Conservation (phyloP, 92 coral and sea anemone species). For the Zoanthus solanderi region DNA sequence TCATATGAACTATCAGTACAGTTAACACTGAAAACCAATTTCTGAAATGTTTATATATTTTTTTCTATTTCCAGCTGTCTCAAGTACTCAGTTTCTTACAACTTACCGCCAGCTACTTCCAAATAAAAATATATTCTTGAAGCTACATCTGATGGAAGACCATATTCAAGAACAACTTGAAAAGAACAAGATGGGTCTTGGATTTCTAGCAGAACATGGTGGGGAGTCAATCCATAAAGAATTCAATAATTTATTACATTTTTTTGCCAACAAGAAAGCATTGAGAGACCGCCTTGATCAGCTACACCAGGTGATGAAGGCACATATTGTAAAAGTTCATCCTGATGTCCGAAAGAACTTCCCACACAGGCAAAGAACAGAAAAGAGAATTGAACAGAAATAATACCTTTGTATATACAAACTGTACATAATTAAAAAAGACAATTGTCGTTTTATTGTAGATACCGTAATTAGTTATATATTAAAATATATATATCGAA, state of each 20-base stretch:
- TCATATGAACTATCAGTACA: slow-evolving; percentile 3
- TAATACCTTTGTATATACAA: background rate
- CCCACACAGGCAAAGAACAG: background rate
- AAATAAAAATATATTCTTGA: background rate
- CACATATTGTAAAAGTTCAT: slow-evolving; percentile 13
- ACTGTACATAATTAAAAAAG: background rate
- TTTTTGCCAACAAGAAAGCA: background rate
- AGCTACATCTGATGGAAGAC: slow-evolving; percentile 11
- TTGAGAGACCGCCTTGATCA: background rate
- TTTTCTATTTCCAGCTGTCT: background rate
- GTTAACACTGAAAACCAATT: background rate
- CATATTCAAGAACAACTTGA: background rate
- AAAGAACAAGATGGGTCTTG: slow-evolving; percentile 15
- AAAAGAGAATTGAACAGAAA: background rate
- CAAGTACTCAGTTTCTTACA: background rate
- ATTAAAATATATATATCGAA: background rate
- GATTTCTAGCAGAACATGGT: slow-evolving; percentile 16
- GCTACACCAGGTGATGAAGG: slow-evolving; percentile 19
- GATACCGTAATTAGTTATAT: background rate
- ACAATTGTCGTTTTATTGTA: background rate
- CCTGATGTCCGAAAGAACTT: slow-evolving; percentile 4
- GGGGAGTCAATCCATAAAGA: slow-evolving; percentile 16
- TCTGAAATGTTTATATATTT: background rate
- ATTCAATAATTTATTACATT: background rate
- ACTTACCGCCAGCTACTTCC: background rate